Percentiles rank a stretch among this genome's conserved stretches.
Evolutionary conservation across 2,888 invertebrate genomes (phyloP).

Genomic region (Lamproptera curius): DNA sequence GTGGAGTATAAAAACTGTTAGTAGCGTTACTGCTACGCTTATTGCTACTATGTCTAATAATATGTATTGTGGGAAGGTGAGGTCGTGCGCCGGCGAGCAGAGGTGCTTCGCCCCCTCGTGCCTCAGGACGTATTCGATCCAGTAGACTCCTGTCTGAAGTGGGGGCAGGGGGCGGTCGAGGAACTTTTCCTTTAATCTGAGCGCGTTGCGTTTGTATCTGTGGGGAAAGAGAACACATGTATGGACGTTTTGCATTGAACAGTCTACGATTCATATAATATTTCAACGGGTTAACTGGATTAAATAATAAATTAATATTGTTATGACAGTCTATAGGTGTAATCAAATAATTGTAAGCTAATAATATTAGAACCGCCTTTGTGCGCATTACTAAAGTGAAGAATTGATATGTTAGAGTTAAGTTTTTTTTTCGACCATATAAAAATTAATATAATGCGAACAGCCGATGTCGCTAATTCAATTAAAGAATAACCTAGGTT

Average conservation of each 20-base stretch:
- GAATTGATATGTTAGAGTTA: too few species aligned
- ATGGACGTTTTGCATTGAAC: neutral
- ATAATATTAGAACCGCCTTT: too few species aligned
- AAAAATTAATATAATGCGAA: too few species aligned
- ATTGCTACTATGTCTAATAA: slow-evolving; percentile 59
- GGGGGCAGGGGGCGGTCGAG: slow-evolving; percentile 78
- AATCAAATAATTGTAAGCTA: too few species aligned
- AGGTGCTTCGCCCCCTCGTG: slow-evolving; percentile 76
- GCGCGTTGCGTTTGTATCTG: slow-evolving; percentile 75
- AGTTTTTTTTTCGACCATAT: too few species aligned
- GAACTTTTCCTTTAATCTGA: slow-evolving; percentile 68
- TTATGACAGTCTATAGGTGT: too few species aligned
- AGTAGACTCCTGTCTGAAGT: slow-evolving; percentile 79
- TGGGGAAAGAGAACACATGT: slow-evolving; percentile 26
- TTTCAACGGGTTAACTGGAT: neutral
- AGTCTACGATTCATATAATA: neutral
- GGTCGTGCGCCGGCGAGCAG: slow-evolving; percentile 68
- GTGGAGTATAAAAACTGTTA: slow-evolving; percentile 54
- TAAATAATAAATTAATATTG: neutral
- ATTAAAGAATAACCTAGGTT: too few species aligned
- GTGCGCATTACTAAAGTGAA: too few species aligned
- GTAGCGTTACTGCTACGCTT: slow-evolving; percentile 43
- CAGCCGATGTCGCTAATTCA: too few species aligned
- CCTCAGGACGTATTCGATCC: slow-evolving; percentile 81
- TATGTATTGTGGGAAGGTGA: slow-evolving; percentile 65